Percentiles rank a stretch among this genome's conserved stretches.
Evolutionary conservation across 2,797 vertebrate genomes (phyloP).

Genomic region (Coregonus sp.): DNA sequence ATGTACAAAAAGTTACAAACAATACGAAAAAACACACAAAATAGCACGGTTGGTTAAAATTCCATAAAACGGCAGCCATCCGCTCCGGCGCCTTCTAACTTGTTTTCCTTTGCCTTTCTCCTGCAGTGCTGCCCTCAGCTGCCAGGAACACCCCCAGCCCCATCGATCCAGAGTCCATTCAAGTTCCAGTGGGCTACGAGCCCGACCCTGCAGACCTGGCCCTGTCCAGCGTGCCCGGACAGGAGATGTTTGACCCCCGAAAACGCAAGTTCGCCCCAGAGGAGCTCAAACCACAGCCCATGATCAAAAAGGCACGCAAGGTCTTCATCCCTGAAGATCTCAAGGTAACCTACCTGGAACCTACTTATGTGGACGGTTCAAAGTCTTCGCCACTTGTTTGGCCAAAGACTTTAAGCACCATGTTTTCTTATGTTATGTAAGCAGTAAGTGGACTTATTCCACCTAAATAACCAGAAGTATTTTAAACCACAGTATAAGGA

Average conservation of each 20-base stretch:
- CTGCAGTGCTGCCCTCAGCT: constrained; percentile 77
- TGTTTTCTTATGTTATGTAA: constrained; percentile 16
- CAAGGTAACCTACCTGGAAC: constrained; percentile 84
- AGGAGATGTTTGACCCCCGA: constrained; percentile 96
- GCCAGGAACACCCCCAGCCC: constrained; percentile 91
- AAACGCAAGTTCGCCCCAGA: constrained; percentile 95
- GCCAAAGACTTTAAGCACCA: background rate
- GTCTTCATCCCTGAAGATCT: constrained; percentile 95
- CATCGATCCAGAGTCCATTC: constrained; percentile 95
- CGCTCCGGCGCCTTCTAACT: background rate
- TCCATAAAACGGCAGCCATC: too few relatives aligned
- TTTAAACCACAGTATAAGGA: background rate
- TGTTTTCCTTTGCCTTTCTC: constrained; percentile 3
- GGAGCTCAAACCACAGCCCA: constrained; percentile 96
- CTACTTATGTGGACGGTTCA: constrained; percentile 42
- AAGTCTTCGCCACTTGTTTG: constrained; percentile 14
- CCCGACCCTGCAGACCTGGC: constrained; percentile 95
- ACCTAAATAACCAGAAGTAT: background rate
- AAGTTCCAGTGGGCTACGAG: constrained; percentile 89
- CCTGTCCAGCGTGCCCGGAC: constrained; percentile 94
- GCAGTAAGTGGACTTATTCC: constrained; percentile 2
- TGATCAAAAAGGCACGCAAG: constrained; percentile 98
- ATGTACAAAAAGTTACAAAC: too few relatives aligned
- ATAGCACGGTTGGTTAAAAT: too few relatives aligned
- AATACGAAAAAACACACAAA: too few relatives aligned